Evolutionary conservation across 2,113 vertebrate species (phyloP), one percentile per base, ranked within the genome.

Genomic region (Charadrius vociferus): DNA sequence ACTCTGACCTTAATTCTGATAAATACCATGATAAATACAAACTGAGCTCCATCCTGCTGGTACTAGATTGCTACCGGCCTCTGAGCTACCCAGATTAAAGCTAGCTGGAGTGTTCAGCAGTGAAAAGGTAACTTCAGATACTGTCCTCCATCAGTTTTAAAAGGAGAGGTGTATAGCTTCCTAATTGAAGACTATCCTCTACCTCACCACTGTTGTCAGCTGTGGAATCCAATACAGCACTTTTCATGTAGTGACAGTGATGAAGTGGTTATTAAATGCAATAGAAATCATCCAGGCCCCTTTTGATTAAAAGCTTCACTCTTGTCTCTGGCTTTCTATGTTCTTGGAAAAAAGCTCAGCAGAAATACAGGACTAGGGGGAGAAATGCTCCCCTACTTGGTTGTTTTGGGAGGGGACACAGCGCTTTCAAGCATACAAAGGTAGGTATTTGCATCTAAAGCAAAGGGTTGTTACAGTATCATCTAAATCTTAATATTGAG

Each of bases 181-280:
- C 68, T 87, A 63, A 34, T 0, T 66, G 86, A 90, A 91, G 68
- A 29, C 79, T 83, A 9, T 90, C 52, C 30, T 90, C 47, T 93
- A 18, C 67, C 75, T 93, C 65, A 37, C 50, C 61, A 43, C 58
- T 55, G 36, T 63, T 93, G 92, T 93, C 90, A 95, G 92, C 59
- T 62, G 1, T 62, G 79, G 88, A 86, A 81, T 81, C 75, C 72
- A 72, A 3, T 29, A 23, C n/a, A 73, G 72, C 32, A 18, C 78
- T 89, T 93, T 93, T 43, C 7, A 23, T 94, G 59, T 62, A 14
- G 70, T 55, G 91, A 81, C 95, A 90, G 41, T 83, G 95, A 95
- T 86, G 49, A 91, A 95, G 88, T 92, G 89, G 92, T 92, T 96
- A 94, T 95, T 96, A 95, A 95, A 94, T 79, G 88, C 86, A 84